Conservation (phyloP, 2,797 vertebrate genomes). For the Tenualosa thibaudeaui region DNA sequence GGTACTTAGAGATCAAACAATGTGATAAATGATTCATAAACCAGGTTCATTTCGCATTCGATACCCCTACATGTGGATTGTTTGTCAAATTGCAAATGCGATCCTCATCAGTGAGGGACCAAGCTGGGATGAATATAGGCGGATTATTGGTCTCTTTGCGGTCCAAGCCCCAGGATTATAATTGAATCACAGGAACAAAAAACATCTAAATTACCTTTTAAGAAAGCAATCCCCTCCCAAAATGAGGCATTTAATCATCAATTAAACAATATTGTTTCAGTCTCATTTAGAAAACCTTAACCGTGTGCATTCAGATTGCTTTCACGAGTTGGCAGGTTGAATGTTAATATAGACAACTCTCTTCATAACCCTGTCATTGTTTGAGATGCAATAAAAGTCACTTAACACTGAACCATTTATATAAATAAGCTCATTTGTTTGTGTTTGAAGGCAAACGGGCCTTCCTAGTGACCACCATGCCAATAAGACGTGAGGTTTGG, state of each 20-base stretch:
- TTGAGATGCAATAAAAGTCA: constrained; percentile 17
- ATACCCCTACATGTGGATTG: constrained; percentile 61
- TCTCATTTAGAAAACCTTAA: neutral
- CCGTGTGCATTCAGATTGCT: neutral
- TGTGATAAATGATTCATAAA: constrained; percentile 77
- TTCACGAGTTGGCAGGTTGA: neutral
- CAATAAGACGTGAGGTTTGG: constrained; percentile 1
- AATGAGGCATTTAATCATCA: constrained; percentile 23
- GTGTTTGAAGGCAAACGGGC: neutral
- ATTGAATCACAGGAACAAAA: constrained; percentile 9
- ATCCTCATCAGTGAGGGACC: constrained; percentile 67
- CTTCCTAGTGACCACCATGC: neutral
- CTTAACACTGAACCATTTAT: constrained; percentile 11
- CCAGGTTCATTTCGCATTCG: constrained; percentile 67
- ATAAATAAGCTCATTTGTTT: constrained; percentile 18
- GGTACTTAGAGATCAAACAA: constrained; percentile 69
- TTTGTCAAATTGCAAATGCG: constrained; percentile 74
- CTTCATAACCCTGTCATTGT: constrained; percentile 10
- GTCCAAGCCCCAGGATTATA: constrained; percentile 2
- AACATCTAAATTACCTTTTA: constrained; percentile 22
- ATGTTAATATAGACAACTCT: constrained; percentile 18
- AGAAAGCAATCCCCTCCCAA: constrained; percentile 14
- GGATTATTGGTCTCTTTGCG: constrained; percentile 57
- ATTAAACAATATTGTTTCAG: neutral
- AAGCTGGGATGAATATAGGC: constrained; percentile 38